Evolutionary conservation across 2,797 vertebrate species (phyloP), one percentile per base, ranked within the genome.

Genomic region (Cossypha caffra): DNA sequence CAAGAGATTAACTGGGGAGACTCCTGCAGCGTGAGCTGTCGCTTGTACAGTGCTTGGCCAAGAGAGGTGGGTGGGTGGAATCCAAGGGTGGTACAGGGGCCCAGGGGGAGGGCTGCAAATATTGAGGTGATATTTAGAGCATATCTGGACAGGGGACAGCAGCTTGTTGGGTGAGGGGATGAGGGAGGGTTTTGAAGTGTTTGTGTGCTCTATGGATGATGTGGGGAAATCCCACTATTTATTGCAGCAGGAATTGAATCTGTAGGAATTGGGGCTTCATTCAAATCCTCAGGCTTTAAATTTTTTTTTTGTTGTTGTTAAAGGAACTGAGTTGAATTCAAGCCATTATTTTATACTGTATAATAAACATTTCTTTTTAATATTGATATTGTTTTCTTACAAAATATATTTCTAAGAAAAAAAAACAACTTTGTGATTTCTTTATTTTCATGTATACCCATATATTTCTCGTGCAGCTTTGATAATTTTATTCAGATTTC

Each of bases 401-500:
- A 87, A 98, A 98, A 98, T 97, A 97, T 93, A 98, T 98, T 98
- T 97, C 93, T 97, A 97, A 95, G 86, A 96, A 98, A 96, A 97
- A 96, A 96, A 75, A n/a, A 2, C 19, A 55, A 12, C 45, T 78
- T 76, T 71, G 73, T 91, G 76, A 62, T 88, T 90, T 88, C 75
- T 85, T 84, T 55, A 23, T 95, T 96, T 74, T 45, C 63, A 59
- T 24, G 8, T 94, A 38, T 91, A 28, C 21, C 25, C 33, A 3
- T 78, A 3, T 78, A 33, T 66, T 76, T 86, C 59, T 77, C 71
- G 31, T 73, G 76, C n/a, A 58, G 51, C 52, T 85, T 66, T 3
- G 3, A 12, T 50, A 7, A 16, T 59, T 67, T 63, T 62, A 11
- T 42, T 96, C 42, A 9, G 7, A 50, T 66, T 71, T 58, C 54